Percentiles rank a stretch among this genome's conserved stretches.
Evolutionary conservation across 1,140 invertebrate genomes (phyloP).

Genomic region (Scaptomyza graminum): DNA sequence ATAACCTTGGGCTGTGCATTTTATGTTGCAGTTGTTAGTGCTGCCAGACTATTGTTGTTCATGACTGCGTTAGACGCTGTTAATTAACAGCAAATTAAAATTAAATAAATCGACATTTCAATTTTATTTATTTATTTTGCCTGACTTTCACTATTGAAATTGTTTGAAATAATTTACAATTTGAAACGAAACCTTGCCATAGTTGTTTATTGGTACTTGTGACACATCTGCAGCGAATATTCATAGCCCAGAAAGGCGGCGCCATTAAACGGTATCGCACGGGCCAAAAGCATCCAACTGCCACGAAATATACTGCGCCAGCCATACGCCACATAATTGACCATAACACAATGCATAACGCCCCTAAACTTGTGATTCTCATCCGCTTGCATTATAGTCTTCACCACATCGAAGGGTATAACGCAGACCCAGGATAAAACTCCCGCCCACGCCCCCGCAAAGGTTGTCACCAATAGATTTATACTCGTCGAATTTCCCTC

Average conservation of each 20-base stretch:
- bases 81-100: not conserved
- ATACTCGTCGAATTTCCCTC: conserved; percentile 60
- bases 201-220: conserved; percentile 30
- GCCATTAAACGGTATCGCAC: conserved; percentile 90
- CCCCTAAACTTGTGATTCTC: conserved; percentile 82
- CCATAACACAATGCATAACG: conserved; percentile 81
- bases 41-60: not conserved
- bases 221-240: conserved; percentile 78
- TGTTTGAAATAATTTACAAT: not conserved
- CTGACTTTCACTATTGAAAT: too few species aligned
- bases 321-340: conserved; percentile 86
- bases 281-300: conserved; percentile 85
- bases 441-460: conserved; percentile 85
- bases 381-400: conserved; percentile 90
- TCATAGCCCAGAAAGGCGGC: conserved; percentile 89
- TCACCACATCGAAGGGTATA: conserved; percentile 90
- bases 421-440: conserved; percentile 88
- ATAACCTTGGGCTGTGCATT: not conserved
- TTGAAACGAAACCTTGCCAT: conserved; percentile 11
- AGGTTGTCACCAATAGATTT: conserved; percentile 71
- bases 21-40: not conserved
- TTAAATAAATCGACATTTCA: too few species aligned
- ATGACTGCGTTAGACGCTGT: not conserved
- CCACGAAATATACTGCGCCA: conserved; percentile 86
- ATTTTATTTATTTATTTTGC: too few species aligned